Evolutionary conservation across 2,888 invertebrate species (phyloP).

Genomic region (Melipona bicolor): DNA sequence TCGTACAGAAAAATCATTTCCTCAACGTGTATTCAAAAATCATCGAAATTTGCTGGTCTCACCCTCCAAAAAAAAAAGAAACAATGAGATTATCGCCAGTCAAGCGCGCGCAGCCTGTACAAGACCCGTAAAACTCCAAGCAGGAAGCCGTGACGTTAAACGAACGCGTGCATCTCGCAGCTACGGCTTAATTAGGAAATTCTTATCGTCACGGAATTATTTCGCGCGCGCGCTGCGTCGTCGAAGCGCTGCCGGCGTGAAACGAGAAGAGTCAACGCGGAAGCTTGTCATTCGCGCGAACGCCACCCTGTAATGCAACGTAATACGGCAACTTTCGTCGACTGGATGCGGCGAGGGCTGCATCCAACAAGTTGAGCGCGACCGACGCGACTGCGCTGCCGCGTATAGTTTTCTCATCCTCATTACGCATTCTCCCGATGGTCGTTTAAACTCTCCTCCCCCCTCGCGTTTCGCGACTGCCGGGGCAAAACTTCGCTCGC

Average conservation of each 20-base stretch:
- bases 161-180: background rate
- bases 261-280: conserved; percentile 26
- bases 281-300: conserved; percentile 36
- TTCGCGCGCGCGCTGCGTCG: background rate
- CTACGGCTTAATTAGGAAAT: background rate
- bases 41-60: too few species aligned
- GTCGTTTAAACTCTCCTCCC: conserved; percentile 60
- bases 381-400: conserved; percentile 32
- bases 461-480: conserved; percentile 72
- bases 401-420: conserved; percentile 71
- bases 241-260: background rate
- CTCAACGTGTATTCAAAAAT: too few species aligned
- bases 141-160: background rate
- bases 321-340: conserved; percentile 48
- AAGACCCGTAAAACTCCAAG: too few species aligned
- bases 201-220: background rate
- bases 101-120: too few species aligned
- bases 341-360: conserved; percentile 37
- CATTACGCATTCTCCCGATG: conserved; percentile 73
- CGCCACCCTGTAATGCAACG: conserved; percentile 32
- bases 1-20: too few species aligned
- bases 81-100: too few species aligned
- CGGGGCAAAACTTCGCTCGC: conserved; percentile 69
- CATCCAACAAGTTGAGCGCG: conserved; percentile 48
- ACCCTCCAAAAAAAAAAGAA: too few species aligned